phyloP scores from a whole-genome alignment of 2,888 invertebrate genomes.

The Ectobius pallidus region DNA sequence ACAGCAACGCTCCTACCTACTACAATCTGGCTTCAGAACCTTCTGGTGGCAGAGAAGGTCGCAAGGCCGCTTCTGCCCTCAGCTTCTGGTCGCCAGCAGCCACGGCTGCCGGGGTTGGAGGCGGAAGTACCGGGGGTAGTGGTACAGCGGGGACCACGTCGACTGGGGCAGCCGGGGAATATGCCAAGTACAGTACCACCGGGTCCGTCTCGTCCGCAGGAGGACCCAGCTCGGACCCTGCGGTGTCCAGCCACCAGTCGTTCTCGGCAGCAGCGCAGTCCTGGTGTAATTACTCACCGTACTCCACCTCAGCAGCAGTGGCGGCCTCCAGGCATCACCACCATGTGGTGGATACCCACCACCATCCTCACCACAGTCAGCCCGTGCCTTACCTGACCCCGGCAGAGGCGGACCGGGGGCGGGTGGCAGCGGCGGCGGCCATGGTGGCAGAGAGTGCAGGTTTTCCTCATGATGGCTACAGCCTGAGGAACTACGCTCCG shows the following conservation, averaged over 20 bases:
- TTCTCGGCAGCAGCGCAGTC: conserved; percentile 61
- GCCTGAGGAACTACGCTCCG: conserved; percentile 75
- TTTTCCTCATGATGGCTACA: conserved; percentile 77
- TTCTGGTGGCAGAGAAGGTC: conserved; percentile 62
- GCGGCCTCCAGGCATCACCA: conserved; percentile 61
- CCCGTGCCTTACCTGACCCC: conserved; percentile 70
- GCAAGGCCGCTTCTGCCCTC: conserved; percentile 57
- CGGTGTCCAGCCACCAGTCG: conserved; percentile 67
- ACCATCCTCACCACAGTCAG: conserved; percentile 61
- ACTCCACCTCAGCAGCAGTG: conserved; percentile 46
- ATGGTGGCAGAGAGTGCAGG: conserved; percentile 64
- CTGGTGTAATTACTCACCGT: conserved; percentile 75
- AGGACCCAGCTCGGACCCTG: conserved; percentile 63
- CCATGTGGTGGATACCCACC: conserved; percentile 59
- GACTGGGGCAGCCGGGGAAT: conserved; percentile 25
- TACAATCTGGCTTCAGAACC: conserved; percentile 73
- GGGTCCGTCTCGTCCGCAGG: conserved; percentile 61
- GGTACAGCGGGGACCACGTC: conserved; percentile 34
- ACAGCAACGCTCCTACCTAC: conserved; percentile 73
- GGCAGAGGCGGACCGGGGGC: conserved; percentile 72
- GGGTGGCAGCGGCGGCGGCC: conserved; percentile 62
- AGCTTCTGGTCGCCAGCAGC: conserved; percentile 75
- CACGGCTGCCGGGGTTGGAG: conserved; percentile 48
- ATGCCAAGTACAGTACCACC: conserved; percentile 35
- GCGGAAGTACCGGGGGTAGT: conserved; percentile 41